Percentiles rank a stretch among this genome's conserved stretches.
Conservation (phyloP, 2,113 vertebrate genomes). For the Numenius arquata region DNA sequence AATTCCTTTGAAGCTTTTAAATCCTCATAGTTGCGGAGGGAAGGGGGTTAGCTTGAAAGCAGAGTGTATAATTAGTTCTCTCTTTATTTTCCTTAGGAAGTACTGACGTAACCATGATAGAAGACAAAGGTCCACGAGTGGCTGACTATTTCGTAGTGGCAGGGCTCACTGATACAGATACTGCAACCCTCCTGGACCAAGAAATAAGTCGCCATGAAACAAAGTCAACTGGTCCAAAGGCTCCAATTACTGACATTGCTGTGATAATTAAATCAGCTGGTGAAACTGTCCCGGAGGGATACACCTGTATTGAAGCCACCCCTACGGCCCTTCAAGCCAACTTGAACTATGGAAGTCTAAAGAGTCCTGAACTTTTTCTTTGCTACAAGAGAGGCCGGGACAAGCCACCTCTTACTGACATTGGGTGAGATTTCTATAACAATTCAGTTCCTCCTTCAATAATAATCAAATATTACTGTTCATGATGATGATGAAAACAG, state of each 20-base stretch:
- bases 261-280: conserved; percentile 93
- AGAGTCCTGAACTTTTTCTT: conserved; percentile 95
- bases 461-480: background rate
- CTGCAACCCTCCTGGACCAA: conserved; percentile 87
- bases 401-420: conserved; percentile 90
- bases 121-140: conserved; percentile 96
- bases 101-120: conserved; percentile 83
- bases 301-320: conserved; percentile 92
- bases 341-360: conserved; percentile 95
- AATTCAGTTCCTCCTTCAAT: background rate
- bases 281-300: conserved; percentile 93
- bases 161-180: conserved; percentile 93
- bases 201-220: conserved; percentile 86
- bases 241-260: conserved; percentile 93
- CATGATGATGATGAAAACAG: background rate
- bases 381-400: conserved; percentile 91
- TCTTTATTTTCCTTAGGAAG: conserved; percentile 54
- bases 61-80: background rate
- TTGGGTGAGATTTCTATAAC: conserved; percentile 81
- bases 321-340: conserved; percentile 92
- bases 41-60: background rate
- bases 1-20: background rate
- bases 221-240: conserved; percentile 90
- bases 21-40: background rate
- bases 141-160: conserved; percentile 98